A percentile compares a stretch with the other conserved stretches of the same genome.
Evolutionary conservation across 2,113 vertebrate genomes (phyloP).

Genomic region (Melospiza georgiana): DNA sequence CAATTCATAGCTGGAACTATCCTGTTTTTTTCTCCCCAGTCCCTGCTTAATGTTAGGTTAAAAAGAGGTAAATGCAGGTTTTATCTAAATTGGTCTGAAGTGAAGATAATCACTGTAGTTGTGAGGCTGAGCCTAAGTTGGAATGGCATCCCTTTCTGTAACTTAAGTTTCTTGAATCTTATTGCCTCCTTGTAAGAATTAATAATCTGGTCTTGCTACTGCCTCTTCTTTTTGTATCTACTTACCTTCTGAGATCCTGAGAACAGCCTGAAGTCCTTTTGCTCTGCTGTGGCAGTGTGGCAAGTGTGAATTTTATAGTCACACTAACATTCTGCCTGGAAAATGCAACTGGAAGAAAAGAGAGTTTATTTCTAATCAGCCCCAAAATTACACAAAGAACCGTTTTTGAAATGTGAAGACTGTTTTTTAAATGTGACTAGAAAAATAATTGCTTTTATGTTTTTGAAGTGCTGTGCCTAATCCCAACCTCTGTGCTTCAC

Average conservation of each 20-base stretch:
- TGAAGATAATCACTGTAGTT: not conserved
- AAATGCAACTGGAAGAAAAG: not conserved
- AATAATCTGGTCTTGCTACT: not conserved
- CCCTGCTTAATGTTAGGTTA: not conserved
- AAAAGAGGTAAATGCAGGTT: not conserved
- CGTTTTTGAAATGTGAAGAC: not conserved
- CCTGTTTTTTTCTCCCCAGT: not conserved
- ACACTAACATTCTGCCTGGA: not conserved
- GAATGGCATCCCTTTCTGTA: not conserved
- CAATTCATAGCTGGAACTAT: not conserved
- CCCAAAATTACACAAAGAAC: not conserved
- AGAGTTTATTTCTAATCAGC: not conserved
- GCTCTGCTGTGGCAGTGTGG: not conserved
- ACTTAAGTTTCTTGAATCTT: not conserved
- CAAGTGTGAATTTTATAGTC: not conserved
- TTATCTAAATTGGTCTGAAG: not conserved
- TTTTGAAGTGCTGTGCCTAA: not conserved
- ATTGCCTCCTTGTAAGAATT: not conserved
- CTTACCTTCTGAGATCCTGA: not conserved
- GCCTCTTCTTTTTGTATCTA: not conserved
- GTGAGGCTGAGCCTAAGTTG: not conserved
- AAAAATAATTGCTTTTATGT: slow-evolving; percentile 5
- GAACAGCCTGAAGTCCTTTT: not conserved
- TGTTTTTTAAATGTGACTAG: slow-evolving; percentile 13
- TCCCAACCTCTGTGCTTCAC: not conserved